These are phyloP conservation scores for Falcunculus frontatus DNA, from an alignment of 2,113 vertebrate genomes.

Conservation along the genomic window DNA sequence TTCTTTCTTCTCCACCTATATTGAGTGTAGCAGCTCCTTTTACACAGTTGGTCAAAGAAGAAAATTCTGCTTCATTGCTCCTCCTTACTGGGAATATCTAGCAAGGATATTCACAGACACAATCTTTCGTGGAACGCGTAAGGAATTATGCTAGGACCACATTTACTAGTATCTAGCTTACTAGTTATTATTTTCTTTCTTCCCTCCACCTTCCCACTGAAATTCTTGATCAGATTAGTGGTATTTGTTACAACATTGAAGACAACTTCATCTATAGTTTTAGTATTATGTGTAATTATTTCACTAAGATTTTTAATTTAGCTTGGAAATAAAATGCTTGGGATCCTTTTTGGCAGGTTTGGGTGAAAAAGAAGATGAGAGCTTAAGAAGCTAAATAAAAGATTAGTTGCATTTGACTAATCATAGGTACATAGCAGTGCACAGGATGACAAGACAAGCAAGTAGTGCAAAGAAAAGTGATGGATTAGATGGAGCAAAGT, in stretches of 20 bases:
- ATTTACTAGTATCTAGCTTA: neutral
- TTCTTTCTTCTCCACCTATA: neutral
- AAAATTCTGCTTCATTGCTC: neutral
- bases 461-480: constrained; percentile 19
- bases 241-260: neutral
- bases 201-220: neutral
- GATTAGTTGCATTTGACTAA: constrained; percentile 54
- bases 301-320: neutral
- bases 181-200: neutral
- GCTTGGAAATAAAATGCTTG: neutral
- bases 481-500: constrained; percentile 50
- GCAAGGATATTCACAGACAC: neutral
- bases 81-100: neutral
- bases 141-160: neutral
- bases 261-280: neutral
- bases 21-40: neutral
- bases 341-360: neutral
- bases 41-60: neutral
- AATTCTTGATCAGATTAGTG: neutral
- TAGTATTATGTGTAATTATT: neutral
- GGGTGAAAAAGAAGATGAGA: neutral
- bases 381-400: constrained; percentile 19
- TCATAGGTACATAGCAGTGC: constrained; percentile 3
- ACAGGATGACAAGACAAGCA: constrained; percentile 9
- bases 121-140: neutral